Conservation (phyloP, 2,797 vertebrate species). For the Eulemur rubriventer region DNA sequence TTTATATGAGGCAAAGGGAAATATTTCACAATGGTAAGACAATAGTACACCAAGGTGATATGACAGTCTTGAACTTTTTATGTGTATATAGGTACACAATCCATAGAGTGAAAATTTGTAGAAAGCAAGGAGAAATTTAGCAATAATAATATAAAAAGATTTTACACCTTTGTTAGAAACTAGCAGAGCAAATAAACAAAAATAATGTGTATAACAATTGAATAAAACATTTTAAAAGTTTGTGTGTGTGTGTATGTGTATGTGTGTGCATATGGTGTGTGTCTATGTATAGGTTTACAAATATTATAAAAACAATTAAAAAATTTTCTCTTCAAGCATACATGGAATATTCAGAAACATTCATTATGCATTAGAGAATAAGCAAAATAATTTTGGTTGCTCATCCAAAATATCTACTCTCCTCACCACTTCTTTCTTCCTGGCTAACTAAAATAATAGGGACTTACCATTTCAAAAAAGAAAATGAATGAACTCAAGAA, state of each 20-base stretch:
- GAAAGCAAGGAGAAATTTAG: conserved; percentile 15
- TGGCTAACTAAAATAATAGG: neutral
- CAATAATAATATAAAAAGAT: neutral
- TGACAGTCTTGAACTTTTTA: conserved; percentile 18
- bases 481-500: neutral
- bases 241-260: neutral
- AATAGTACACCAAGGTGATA: neutral
- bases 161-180: neutral
- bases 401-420: neutral
- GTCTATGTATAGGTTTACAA: neutral
- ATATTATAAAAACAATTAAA: neutral
- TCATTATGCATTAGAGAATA: neutral
- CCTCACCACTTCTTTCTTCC: neutral
- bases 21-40: conserved; percentile 44
- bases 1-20: conserved; percentile 25
- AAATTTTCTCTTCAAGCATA: neutral
- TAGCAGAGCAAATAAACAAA: neutral
- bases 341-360: neutral
- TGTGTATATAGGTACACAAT: neutral
- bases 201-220: neutral
- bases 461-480: neutral
- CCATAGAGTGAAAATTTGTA: neutral
- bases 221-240: neutral
- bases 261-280: neutral
- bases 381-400: neutral